These are phyloP conservation scores for Conus betulinus DNA, from an alignment of 1,140 invertebrate species.

Conservation along the genomic window DNA sequence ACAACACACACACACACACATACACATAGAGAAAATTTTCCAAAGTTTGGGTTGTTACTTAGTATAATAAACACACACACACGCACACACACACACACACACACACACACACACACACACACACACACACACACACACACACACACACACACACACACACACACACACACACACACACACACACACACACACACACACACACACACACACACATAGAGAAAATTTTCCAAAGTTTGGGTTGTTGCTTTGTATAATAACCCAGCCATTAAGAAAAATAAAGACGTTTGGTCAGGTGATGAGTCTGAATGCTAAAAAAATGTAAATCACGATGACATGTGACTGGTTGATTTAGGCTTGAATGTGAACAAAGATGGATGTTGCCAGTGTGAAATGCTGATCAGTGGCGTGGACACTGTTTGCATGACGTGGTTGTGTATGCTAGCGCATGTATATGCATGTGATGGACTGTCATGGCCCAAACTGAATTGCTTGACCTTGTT, in stretches of 20 bases:
- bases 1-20: neutral
- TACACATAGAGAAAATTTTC: no score
- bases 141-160: no score
- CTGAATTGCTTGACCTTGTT: slow-evolving; percentile 15
- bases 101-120: no score
- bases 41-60: no score
- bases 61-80: no score
- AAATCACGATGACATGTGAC: neutral
- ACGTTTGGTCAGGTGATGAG: no score
- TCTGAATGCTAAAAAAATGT: neutral
- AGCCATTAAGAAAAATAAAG: no score
- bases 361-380: neutral
- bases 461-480: neutral
- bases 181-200: neutral
- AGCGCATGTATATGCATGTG: neutral
- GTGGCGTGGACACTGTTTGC: neutral
- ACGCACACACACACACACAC: no score
- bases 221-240: no score
- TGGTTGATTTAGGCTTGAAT: neutral
- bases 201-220: no score
- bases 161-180: neutral
- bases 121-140: no score
- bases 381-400: neutral
- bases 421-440: neutral
- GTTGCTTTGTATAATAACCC: no score